Conservation (phyloP, 2,797 vertebrate species). For the Xiphophorus birchmanni region DNA sequence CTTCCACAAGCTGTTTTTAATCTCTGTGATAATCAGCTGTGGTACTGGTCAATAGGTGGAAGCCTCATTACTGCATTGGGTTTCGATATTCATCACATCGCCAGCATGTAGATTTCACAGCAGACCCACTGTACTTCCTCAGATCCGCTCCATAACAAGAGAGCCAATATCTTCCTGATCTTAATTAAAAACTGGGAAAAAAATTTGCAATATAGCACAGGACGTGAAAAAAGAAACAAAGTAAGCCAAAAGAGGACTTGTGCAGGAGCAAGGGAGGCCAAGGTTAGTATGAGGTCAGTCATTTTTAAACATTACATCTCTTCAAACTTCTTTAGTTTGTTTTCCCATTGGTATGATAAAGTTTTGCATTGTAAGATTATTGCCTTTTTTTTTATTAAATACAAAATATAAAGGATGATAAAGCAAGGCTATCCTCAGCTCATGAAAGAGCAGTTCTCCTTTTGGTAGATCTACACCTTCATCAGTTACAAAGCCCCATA, state of each 20-base stretch:
- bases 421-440: constrained; percentile 13
- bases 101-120: not conserved
- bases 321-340: not conserved
- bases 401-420: not conserved
- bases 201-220: not conserved
- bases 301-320: not conserved
- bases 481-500: not conserved
- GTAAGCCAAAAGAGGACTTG: not conserved
- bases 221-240: not conserved
- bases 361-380: not conserved
- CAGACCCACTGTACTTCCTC: not conserved
- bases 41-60: not conserved
- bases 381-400: not conserved
- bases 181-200: not conserved
- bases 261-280: not conserved
- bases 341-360: not conserved
- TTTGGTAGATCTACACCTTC: not conserved
- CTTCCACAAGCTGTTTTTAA: not conserved
- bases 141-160: not conserved
- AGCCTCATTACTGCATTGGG: not conserved
- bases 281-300: not conserved
- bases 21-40: not conserved
- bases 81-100: not conserved
- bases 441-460: constrained; percentile 11
- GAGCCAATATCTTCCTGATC: not conserved